Percentiles rank a stretch among this genome's conserved stretches.
Conservation (phyloP, 2,888 invertebrate species). For the Clepsis dumicolana region DNA sequence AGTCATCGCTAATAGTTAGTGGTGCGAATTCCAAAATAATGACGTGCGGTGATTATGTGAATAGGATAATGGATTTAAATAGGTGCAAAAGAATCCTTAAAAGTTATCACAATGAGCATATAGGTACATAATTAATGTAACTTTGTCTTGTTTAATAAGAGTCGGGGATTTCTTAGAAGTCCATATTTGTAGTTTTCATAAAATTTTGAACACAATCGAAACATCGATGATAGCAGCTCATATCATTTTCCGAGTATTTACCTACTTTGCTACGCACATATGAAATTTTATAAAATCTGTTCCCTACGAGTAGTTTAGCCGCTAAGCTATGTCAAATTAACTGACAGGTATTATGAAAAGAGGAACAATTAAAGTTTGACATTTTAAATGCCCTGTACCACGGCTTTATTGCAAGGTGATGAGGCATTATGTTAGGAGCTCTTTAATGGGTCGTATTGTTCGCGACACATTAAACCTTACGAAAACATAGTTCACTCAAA, state of each 20-base stretch:
- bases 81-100: too few relatives aligned
- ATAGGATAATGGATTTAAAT: neutral
- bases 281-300: too few relatives aligned
- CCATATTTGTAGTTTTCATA: too few relatives aligned
- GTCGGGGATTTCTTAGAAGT: too few relatives aligned
- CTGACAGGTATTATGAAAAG: neutral
- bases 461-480: neutral
- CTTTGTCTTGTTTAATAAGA: too few relatives aligned
- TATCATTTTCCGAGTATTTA: too few relatives aligned
- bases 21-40: neutral
- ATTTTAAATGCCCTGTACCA: neutral
- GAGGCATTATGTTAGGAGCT: neutral
- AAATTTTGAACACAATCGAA: too few relatives aligned
- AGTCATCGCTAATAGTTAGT: neutral
- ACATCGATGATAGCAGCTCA: too few relatives aligned
- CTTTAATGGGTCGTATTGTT: conserved; percentile 1
- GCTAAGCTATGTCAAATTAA: neutral
- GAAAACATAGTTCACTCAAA: neutral
- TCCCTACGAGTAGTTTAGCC: too few relatives aligned
- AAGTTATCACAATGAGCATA: too few relatives aligned
- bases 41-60: conserved; percentile 4
- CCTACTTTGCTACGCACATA: too few relatives aligned
- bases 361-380: neutral
- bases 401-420: neutral
- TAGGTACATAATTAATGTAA: too few relatives aligned